These are phyloP conservation scores for Aphodius granarius DNA, from an alignment of 2,888 invertebrate genomes.

Conservation along the genomic window DNA sequence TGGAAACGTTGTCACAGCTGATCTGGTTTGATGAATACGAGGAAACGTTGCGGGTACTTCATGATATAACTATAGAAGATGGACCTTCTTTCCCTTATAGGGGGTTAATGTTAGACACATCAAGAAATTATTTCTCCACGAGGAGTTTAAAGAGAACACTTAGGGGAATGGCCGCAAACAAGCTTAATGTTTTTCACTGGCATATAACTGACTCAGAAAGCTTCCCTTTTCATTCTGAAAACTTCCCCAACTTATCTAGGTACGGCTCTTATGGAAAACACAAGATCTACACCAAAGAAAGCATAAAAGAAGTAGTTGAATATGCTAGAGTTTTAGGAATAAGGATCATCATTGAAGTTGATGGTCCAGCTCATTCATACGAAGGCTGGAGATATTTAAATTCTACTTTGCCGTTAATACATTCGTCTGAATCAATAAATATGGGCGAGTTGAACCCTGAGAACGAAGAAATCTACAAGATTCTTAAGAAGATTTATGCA, in stretches of 20 bases:
- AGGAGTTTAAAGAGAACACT: slow-evolving; percentile 69
- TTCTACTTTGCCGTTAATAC: neutral
- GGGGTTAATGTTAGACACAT: slow-evolving; percentile 85
- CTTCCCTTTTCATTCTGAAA: slow-evolving; percentile 78
- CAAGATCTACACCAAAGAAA: slow-evolving; percentile 64
- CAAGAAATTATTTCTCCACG: slow-evolving; percentile 81
- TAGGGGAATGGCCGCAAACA: slow-evolving; percentile 56
- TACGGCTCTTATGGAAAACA: slow-evolving; percentile 84
- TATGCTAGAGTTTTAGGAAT: slow-evolving; percentile 79
- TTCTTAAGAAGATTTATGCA: slow-evolving; percentile 71
- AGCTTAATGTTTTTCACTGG: slow-evolving; percentile 90
- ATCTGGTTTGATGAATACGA: slow-evolving; percentile 70
- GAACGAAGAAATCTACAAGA: slow-evolving; percentile 69
- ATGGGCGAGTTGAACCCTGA: slow-evolving; percentile 78
- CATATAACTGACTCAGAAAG: slow-evolving; percentile 86
- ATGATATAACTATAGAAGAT: slow-evolving; percentile 69
- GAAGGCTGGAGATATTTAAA: slow-evolving; percentile 77
- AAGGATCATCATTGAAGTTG: slow-evolving; percentile 82
- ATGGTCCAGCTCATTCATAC: slow-evolving; percentile 84
- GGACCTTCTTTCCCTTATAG: slow-evolving; percentile 77
- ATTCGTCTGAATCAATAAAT: slow-evolving; percentile 65
- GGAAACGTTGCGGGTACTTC: slow-evolving; percentile 61
- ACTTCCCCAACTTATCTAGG: slow-evolving; percentile 72
- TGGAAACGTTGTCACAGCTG: slow-evolving; percentile 74
- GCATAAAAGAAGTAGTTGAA: slow-evolving; percentile 69